Base-by-base conservation (phyloP, 2,797 vertebrate genomes). In the Bradypodion pumilum region DNA sequence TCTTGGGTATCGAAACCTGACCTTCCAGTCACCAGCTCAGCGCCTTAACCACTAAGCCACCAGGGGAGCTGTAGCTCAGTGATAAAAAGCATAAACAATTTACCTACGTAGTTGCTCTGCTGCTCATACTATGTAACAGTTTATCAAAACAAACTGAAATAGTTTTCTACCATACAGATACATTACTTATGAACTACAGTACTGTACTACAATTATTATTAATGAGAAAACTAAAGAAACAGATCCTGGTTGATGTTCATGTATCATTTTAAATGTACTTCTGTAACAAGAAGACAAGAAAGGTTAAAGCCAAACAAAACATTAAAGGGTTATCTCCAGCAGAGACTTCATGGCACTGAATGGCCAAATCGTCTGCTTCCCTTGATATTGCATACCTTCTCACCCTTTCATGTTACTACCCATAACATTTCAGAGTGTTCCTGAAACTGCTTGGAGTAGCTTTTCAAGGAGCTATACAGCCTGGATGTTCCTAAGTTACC, bases 191-290 rank as follows among this genome's bases (percentile, higher is more conserved):
- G 76, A 44, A 86, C 89, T 49, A 37, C 32, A n/a, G n/a, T n/a
- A n/a, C n/a, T n/a, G n/a, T n/a, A n/a, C n/a, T 75, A 82, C 78
- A 73, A 69, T 85, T 60, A 84, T 37, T 85, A 90, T 78, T 86
- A 74, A 86, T 66, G 72, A 86, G 81, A 66, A 73, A 73, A 87
- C 15, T 32, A 92, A 93, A 32, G 59, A 46, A 87, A 89, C 2
- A 46, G 59, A 91, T 65, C 32, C 78, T 49, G 5, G 19, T 1
- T 1, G 79, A 70, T 88, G 8, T 13, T 66, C 35, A 87, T 44
- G 56, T 84, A 87, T 66, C 7, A 52, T 79, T 79, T 69, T 69
- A 63, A 56, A 27, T 19, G 8, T 13, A 15, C 81, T 35, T 80
- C 32, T 13, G 44, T 49, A 1, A 32, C 6, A 62, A 44, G 40